Evolutionary conservation across 2,113 vertebrate species (phyloP).

Genomic region (Gnathonemus longibarbis): DNA sequence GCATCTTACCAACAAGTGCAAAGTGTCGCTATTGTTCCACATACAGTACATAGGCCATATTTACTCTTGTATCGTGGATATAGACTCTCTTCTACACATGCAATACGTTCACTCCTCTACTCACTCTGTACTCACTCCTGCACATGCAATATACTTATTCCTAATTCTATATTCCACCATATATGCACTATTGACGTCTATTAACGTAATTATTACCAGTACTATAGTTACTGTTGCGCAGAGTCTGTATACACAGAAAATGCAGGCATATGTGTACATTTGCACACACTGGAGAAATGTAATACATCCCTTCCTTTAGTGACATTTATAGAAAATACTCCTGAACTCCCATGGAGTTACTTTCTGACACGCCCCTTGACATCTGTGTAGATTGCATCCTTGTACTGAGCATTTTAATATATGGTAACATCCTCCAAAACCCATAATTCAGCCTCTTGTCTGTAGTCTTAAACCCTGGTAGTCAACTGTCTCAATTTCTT

Average conservation of each 20-base stretch:
- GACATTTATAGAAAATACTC: neutral
- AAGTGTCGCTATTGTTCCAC: neutral
- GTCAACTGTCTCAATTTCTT: conserved; percentile 41
- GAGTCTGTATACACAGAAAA: neutral
- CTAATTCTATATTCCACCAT: neutral
- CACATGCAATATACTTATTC: neutral
- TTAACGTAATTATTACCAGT: neutral
- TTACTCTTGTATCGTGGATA: neutral
- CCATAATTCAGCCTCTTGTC: neutral
- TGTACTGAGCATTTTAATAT: neutral
- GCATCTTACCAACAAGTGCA: neutral
- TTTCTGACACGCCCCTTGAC: neutral
- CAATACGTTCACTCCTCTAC: neutral
- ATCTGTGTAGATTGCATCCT: neutral
- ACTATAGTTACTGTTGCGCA: neutral
- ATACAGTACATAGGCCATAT: neutral
- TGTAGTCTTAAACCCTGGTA: conserved; percentile 34
- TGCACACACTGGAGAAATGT: neutral
- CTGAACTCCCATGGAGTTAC: neutral
- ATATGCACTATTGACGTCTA: neutral
- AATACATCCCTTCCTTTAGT: neutral
- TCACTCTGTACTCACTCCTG: neutral
- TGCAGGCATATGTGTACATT: neutral
- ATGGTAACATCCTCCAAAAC: neutral
- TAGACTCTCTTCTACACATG: neutral